These are phyloP conservation scores for Trachelus tabidus DNA, from an alignment of 2,888 invertebrate species.

Conservation along the genomic window DNA sequence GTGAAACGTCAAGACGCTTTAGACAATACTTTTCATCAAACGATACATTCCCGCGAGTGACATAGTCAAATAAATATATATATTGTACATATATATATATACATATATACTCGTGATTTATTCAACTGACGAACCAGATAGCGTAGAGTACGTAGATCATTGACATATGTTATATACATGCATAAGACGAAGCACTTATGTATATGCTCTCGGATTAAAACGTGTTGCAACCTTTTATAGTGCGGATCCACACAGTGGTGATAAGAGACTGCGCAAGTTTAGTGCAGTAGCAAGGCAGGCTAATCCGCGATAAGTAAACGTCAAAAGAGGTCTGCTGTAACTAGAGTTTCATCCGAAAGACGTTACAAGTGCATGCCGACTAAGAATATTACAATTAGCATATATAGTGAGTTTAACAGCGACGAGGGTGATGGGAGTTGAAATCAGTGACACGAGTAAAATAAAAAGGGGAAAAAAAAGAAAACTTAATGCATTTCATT, in stretches of 20 bases:
- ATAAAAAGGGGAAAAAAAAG: background rate
- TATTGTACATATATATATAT: too few relatives aligned
- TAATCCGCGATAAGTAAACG: slow-evolving; percentile 30
- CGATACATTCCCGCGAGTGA: background rate
- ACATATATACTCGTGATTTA: too few relatives aligned
- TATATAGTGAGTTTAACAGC: background rate
- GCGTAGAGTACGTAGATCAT: too few relatives aligned
- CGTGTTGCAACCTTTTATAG: slow-evolving; percentile 54
- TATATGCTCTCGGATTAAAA: slow-evolving; percentile 46
- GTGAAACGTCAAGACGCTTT: background rate
- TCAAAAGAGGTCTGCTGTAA: background rate
- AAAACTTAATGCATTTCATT: background rate
- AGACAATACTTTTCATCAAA: background rate
- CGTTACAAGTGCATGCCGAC: background rate
- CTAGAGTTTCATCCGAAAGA: background rate
- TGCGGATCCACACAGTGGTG: slow-evolving; percentile 37
- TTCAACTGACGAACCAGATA: background rate
- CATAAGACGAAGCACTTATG: slow-evolving; percentile 27
- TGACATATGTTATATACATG: too few relatives aligned
- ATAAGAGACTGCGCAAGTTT: slow-evolving; percentile 53
- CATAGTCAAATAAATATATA: too few relatives aligned
- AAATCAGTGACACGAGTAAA: background rate
- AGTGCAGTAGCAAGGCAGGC: slow-evolving; percentile 42
- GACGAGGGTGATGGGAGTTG: background rate
- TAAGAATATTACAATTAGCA: background rate